Base-by-base conservation (phyloP, 92 coral and sea anemone species). In the Isaurus tuberculatus region DNA sequence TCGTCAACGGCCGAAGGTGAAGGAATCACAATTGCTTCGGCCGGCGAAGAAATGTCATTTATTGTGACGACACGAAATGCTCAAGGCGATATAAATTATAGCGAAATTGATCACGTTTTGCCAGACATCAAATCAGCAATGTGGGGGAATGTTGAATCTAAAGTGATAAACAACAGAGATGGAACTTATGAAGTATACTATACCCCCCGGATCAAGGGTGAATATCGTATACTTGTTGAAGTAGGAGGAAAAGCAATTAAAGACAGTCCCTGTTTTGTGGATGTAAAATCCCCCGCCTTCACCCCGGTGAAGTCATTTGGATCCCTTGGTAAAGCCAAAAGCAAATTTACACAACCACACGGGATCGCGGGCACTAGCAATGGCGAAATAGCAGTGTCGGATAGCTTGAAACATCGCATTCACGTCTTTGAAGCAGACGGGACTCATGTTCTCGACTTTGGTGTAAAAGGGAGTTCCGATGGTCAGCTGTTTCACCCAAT, bases 241-340 rank as follows among this genome's bases (percentile, higher is more conserved):
- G 91, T 94, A 14, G 94, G 95, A 17, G 98, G 98, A 6, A 87
- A 94, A 28, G 95, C 90, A 57, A 91, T 91, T 61, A 79, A 77
- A 53, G 93, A 74, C 57, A 91, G 95, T 75, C 98, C 98, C 33
- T 94, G 90, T 57, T 83, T 75, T 64, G 93, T 94, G 22, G 87
- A 89, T 19, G 98, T 94, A 51, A 91, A 94, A 65, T 86, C 85
- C 4, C 98, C 98, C 31, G 92, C 91, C 19, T 73, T 94, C 26
- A 89, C 95, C 48, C 98, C 98, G 8, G 84, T 94, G 49, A 94
- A 94, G 86, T 94, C 98, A 33, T 94, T 94, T 68, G 98, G 98
- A 9, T 94, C 95, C 33, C 98, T 91, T 63, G 90, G 90, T 9
- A 89, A 90, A 19, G 86, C 87, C 16, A 88, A 86, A 60, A 94